Conservation (phyloP, 64 coral and sea anemone species). For the Orbicella faveolata region DNA sequence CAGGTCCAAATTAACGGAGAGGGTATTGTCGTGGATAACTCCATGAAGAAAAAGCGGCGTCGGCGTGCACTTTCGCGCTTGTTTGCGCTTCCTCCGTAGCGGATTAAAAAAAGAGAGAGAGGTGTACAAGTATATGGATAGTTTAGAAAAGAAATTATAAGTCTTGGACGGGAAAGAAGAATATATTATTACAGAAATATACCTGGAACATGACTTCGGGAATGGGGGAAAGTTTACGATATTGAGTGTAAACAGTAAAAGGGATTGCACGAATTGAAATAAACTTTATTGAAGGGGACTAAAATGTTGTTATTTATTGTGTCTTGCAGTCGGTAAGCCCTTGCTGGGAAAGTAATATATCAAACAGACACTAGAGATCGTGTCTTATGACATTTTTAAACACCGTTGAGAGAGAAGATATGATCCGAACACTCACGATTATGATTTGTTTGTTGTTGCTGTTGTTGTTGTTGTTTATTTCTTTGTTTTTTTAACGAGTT, state of each 20-base stretch:
- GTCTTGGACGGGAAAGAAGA: neutral
- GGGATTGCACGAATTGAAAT: neutral
- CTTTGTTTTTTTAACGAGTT: too few relatives aligned
- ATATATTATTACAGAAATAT: neutral
- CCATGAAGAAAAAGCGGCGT: neutral
- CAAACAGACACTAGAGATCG: too few relatives aligned
- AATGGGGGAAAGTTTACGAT: neutral
- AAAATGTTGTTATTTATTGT: neutral
- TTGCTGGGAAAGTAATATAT: too few relatives aligned
- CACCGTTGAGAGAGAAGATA: too few relatives aligned
- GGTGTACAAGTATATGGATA: neutral
- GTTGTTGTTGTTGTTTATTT: too few relatives aligned
- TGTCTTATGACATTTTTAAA: too few relatives aligned
- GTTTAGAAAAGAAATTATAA: neutral
- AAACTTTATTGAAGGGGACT: constrained; percentile 7
- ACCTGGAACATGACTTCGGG: neutral
- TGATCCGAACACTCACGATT: too few relatives aligned
- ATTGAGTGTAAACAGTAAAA: neutral
- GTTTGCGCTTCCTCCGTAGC: constrained; percentile 28
- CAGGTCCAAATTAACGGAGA: neutral
- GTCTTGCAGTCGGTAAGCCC: too few relatives aligned
- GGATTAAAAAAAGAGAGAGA: neutral
- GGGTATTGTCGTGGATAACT: neutral
- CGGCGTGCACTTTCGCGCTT: constrained; percentile 4
- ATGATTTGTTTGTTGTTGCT: too few relatives aligned